Evolutionary conservation across 2,797 vertebrate species (phyloP).

Genomic region (Neosilurus hyrtlii): DNA sequence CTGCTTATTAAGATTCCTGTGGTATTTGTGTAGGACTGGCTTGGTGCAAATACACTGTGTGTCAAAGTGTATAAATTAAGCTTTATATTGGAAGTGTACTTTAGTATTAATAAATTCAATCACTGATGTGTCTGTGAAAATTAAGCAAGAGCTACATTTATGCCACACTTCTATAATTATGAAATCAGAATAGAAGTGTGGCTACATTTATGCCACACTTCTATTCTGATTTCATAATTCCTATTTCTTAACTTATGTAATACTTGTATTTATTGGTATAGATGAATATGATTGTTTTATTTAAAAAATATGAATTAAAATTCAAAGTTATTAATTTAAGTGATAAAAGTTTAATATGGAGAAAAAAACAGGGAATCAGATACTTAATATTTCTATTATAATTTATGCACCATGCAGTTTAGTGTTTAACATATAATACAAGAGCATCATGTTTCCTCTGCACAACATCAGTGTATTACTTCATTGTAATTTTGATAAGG

Average conservation of each 20-base stretch:
- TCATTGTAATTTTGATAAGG: slow-evolving; percentile 36
- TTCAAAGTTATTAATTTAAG: slow-evolving; percentile 43
- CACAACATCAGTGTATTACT: slow-evolving; percentile 54
- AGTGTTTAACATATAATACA: slow-evolving; percentile 80
- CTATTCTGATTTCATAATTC: slow-evolving; percentile 3
- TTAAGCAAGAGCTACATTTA: slow-evolving; percentile 14
- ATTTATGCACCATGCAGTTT: slow-evolving; percentile 79
- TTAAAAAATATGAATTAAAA: slow-evolving; percentile 73
- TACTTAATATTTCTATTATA: slow-evolving; percentile 73
- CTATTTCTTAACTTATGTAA: slow-evolving; percentile 53
- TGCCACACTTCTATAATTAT: slow-evolving; percentile 20
- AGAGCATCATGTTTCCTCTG: slow-evolving; percentile 61
- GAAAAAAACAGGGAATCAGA: slow-evolving; percentile 64
- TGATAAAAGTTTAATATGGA: slow-evolving; percentile 46
- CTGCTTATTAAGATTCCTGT: background rate
- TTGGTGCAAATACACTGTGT: background rate
- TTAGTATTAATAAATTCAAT: slow-evolving; percentile 53
- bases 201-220: slow-evolving; percentile 19
- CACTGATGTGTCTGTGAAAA: slow-evolving; percentile 49
- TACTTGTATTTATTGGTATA: slow-evolving; percentile 8
- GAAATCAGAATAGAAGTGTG: no score
- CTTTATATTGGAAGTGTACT: slow-evolving; percentile 43
- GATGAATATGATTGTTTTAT: slow-evolving; percentile 57
- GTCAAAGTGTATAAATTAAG: slow-evolving; percentile 26
- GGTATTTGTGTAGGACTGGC: slow-evolving; percentile 7